These are phyloP conservation scores for Lycaena phlaeas DNA, from an alignment of 2,888 invertebrate species.

Conservation along the genomic window DNA sequence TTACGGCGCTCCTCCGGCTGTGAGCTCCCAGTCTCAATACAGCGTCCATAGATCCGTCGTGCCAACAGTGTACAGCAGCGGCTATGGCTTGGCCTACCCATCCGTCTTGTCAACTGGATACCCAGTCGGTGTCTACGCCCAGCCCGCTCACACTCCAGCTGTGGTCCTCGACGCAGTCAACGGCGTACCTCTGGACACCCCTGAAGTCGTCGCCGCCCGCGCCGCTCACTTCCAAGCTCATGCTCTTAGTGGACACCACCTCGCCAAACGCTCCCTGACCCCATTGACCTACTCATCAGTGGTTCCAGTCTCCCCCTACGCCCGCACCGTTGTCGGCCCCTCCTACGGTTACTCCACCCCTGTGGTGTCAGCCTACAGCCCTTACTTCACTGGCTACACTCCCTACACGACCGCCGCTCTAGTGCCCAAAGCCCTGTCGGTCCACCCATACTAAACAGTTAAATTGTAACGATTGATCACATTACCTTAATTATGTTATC, in stretches of 20 bases:
- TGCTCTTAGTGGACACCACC: constrained; percentile 53
- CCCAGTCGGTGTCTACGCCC: constrained; percentile 28
- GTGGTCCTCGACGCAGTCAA: constrained; percentile 53
- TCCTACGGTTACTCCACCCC: constrained; percentile 27
- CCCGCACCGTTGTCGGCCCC: constrained; percentile 18
- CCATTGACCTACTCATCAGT: constrained; percentile 30
- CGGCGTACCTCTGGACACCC: constrained; percentile 63
- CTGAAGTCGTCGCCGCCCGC: constrained; percentile 63
- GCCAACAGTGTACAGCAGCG: constrained; percentile 29
- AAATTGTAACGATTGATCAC: constrained; percentile 11
- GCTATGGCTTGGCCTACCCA: constrained; percentile 28
- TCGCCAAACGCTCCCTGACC: constrained; percentile 46
- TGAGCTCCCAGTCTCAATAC: constrained; percentile 33
- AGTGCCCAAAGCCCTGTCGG: constrained; percentile 40
- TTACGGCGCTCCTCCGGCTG: constrained; percentile 34
- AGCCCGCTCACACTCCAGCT: constrained; percentile 54
- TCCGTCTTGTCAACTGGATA: constrained; percentile 23
- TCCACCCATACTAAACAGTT: constrained; percentile 42
- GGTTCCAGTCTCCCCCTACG: constrained; percentile 43
- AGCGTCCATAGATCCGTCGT: constrained; percentile 36
- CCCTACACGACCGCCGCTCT: constrained; percentile 25
- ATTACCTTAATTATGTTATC: constrained; percentile 18
- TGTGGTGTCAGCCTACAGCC: constrained; percentile 28
- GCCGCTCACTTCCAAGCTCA: constrained; percentile 60
- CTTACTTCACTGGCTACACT: constrained; percentile 22